Conservation (phyloP, 1,140 invertebrate genomes). For the Cotesia vestalis region DNA sequence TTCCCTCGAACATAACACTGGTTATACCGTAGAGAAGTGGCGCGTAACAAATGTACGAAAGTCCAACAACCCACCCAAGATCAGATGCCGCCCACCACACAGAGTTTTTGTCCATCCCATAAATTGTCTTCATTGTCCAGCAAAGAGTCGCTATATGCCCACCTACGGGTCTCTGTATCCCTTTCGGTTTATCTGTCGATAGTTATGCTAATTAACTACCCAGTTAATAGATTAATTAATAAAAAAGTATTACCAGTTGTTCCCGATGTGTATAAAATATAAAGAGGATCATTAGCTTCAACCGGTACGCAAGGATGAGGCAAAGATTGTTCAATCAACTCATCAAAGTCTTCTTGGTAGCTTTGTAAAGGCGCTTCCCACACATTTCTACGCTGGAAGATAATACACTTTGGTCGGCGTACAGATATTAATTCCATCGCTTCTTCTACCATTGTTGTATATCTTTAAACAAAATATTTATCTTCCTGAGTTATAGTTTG, state of each 20-base stretch:
- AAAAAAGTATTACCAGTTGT: conserved; percentile 73
- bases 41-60: conserved; percentile 93
- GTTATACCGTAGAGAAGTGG: conserved; percentile 85
- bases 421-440: conserved; percentile 78
- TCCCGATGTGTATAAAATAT: conserved; percentile 93
- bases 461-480: conserved; percentile 65
- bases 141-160: conserved; percentile 85
- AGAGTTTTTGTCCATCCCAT: conserved; percentile 81
- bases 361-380: conserved; percentile 70
- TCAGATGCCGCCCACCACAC: conserved; percentile 94
- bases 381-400: conserved; percentile 79
- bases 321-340: conserved; percentile 71
- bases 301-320: conserved; percentile 85
- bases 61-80: conserved; percentile 93
- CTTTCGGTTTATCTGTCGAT: conserved; percentile 79
- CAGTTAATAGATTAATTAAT: conserved; percentile 14
- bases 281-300: conserved; percentile 88
- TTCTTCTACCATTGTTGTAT: conserved; percentile 88
- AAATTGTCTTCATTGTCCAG: conserved; percentile 86
- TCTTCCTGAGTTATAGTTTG: background rate
- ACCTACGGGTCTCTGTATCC: conserved; percentile 84
- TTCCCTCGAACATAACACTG: conserved; percentile 92
- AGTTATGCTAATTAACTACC: conserved; percentile 28
- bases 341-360: conserved; percentile 81
- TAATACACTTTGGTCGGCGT: conserved; percentile 79